Evolutionary conservation across 2,113 vertebrate genomes (phyloP), one percentile per base, ranked within the genome.

Genomic region (Zosterops lateralis): DNA sequence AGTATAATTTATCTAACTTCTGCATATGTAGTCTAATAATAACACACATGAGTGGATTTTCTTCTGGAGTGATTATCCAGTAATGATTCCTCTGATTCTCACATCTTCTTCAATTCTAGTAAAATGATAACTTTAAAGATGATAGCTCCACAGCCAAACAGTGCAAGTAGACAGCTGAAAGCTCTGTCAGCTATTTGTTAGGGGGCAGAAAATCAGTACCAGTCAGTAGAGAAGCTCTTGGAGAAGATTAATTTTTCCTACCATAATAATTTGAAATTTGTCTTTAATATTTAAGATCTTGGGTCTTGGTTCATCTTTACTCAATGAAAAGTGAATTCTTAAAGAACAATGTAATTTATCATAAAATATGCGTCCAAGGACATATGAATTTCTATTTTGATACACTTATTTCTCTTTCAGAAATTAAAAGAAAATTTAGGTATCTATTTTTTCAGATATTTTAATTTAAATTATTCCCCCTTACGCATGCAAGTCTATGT

Each of bases 21-120:
- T 24, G 44, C 16, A 40, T 72, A 36, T 0, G 0, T n/a, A 45
- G 28, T 36, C 32, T 77, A 45, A 58, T 54, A 54, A 40, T 20
- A 61, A 40, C 13, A 65, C 4, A 68, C 17, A 29, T 48, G 12
- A 77, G 6, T 9, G 56, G 21, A 32, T 65, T 82, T 68, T 68
- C 40, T 54, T 82, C 50, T 70, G 19, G 66, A 85, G 31, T 40
- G 25, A 78, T n/a, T 54, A 50, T 17, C 4, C 14, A 36, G 15
- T 64, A 44, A 54, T 65, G 9, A 58, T 71, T 79, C 28, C 26
- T 67, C 44, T 53, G 18, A n/a, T 62, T 68, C n/a, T 75, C 44
- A 60, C 14, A n/a, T 58, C 21, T 17, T 72, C 44, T 67, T 57
- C 31, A 25, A 14, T 66, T 62, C 54, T 51, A 60, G 19, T 14